Percentiles rank a stretch among this genome's conserved stretches.
These are phyloP conservation scores for Gobio occitaniae DNA, from an alignment of 2,797 vertebrate genomes.

Conservation along the genomic window DNA sequence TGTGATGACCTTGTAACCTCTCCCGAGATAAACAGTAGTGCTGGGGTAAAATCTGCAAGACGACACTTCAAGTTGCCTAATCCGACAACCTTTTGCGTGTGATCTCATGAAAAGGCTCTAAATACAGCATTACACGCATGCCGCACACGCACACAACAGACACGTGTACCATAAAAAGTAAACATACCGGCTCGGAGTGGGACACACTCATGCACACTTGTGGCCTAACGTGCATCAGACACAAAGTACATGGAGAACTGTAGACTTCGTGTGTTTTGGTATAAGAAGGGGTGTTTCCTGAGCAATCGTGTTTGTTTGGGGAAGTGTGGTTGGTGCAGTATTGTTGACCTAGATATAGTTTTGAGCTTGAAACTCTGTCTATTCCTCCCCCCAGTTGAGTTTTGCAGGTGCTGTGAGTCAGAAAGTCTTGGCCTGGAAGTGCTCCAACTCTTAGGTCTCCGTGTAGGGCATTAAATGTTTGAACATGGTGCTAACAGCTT, in stretches of 20 bases:
- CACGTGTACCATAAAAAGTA: constrained; percentile 31
- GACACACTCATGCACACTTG: constrained; percentile 45
- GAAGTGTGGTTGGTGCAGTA: constrained; percentile 59
- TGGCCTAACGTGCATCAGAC: background rate
- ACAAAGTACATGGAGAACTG: constrained; percentile 16
- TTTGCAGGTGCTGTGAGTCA: constrained; percentile 73
- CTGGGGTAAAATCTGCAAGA: constrained; percentile 3
- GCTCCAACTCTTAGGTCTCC: constrained; percentile 46
- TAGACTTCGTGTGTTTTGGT: constrained; percentile 22
- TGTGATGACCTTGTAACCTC: constrained; percentile 26
- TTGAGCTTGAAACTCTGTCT: constrained; percentile 65
- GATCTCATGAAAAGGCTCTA: constrained; percentile 22
- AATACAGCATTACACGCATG: constrained; percentile 5
- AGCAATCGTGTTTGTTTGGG: constrained; percentile 42
- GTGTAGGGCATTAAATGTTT: constrained; percentile 33
- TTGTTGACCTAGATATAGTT: constrained; percentile 70
- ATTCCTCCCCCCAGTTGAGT: constrained; percentile 65
- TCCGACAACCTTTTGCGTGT: background rate
- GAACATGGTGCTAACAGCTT: constrained; percentile 46
- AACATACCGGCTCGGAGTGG: constrained; percentile 31
- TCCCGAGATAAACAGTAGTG: background rate
- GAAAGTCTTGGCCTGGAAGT: constrained; percentile 49
- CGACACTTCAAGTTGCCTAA: constrained; percentile 13
- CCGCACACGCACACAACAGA: constrained; percentile 9
- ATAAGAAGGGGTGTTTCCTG: constrained; percentile 57